Evolutionary conservation across 2,888 invertebrate species (phyloP), one percentile per base, ranked within the genome.

Genomic region (Polydrusus cervinus): DNA sequence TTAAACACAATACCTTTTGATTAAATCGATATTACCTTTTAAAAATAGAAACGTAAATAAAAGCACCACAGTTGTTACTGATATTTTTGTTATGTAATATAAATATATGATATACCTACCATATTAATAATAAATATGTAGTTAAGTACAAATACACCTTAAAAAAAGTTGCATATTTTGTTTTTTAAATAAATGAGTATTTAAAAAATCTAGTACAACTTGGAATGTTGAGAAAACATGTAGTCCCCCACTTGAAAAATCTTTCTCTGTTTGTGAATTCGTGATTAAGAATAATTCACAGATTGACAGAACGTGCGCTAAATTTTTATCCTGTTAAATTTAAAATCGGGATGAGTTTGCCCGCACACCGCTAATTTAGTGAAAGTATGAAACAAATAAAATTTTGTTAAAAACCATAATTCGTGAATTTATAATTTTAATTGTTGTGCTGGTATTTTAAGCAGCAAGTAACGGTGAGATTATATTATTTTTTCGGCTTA

Each of bases 301-400:
- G 61, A 9, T 11, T 20, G 43, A 43, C 16, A 9, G 30, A 38
- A 57, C 34, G 16, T 47, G 30, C 18, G 30, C 64, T 18, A 2
- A 18, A 16, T 64, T 64, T 43, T 66, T 25, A 3, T 25, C 25
- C 25, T 1, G 25, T 51, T 66, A 14, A 53, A 40, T 11, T 13
- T 10, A 69, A 34, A 60, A 40, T 45, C 30, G 45, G 45, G 60
- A 69, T 69, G 47, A 69, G 65, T 66, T 60, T 34, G 60, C 60
- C 43, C 43, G 65, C 60, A 66, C 65, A 53, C 60, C 53, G 65
- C n/a, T 20, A 51, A 49, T 11, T 45, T n/a, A 62, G 74, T 70
- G 74, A 69, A 74, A 74, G 74, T 74, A 55, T 53, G 53, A 74
- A 69, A 20, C 13, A 62, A 65, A 60, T 34, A 14, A 38, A 51